A percentile compares a stretch with the other conserved stretches of the same genome.
phyloP scores from a whole-genome alignment of 2,113 vertebrate species.

The Carassius gibelio region DNA sequence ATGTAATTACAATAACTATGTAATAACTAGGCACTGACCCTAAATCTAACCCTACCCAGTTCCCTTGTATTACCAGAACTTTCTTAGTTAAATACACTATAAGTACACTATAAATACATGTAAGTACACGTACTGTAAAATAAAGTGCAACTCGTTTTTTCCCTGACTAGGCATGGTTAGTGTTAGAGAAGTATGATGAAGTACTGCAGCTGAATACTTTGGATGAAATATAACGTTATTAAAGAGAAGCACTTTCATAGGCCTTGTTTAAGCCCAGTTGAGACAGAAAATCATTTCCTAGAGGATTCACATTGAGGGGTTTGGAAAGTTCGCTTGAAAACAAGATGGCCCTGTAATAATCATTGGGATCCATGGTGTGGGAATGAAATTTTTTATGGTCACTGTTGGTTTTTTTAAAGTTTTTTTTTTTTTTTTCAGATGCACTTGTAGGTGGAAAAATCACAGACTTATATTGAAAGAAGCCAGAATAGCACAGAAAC shows the following conservation, averaged over 20 bases:
- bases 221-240: background rate
- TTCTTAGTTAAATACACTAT: no score
- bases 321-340: background rate
- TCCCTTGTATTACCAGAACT: no score
- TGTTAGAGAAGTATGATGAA: background rate
- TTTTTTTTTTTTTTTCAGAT: no score
- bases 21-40: no score
- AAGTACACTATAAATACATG: no score
- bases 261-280: background rate
- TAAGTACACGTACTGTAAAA: no score
- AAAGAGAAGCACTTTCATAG: background rate
- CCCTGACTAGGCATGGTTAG: background rate
- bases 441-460: background rate
- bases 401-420: background rate
- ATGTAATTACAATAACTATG: no score
- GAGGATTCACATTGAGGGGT: background rate
- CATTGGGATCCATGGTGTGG: background rate
- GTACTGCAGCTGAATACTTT: background rate
- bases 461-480: background rate
- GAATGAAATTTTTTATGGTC: constrained; percentile 2
- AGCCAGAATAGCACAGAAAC: background rate
- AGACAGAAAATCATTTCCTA: background rate
- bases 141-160: background rate
- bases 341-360: background rate
- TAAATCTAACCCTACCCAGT: no score